These are phyloP conservation scores for Omphaloscelis lunosa DNA, from an alignment of 2,888 invertebrate genomes.

Conservation along the genomic window DNA sequence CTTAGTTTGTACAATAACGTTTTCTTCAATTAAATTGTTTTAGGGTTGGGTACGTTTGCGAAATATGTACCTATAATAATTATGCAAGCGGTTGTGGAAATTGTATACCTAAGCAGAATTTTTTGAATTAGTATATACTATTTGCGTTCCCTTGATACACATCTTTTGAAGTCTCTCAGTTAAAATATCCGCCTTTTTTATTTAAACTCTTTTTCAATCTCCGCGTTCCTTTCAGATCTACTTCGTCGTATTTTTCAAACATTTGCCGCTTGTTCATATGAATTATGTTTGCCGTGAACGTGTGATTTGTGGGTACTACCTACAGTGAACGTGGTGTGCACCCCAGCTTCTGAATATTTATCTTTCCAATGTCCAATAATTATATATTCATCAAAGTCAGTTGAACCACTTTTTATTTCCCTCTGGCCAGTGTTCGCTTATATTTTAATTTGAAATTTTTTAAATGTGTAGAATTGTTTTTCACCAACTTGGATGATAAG, in stretches of 20 bases:
- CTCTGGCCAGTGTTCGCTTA: constrained; percentile 15
- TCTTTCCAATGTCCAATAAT: constrained; percentile 48
- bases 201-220: not conserved
- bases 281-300: constrained; percentile 42
- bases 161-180: not conserved
- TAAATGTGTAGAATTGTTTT: not conserved
- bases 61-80: too few species aligned
- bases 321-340: constrained; percentile 13
- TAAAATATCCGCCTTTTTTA: not conserved
- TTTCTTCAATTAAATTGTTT: not conserved
- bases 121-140: too few species aligned
- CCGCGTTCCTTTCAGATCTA: not conserved
- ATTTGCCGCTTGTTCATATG: constrained; percentile 47
- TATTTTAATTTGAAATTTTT: constrained; percentile 28
- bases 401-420: constrained; percentile 17
- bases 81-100: too few species aligned
- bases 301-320: constrained; percentile 33
- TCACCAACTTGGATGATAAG: not conserved
- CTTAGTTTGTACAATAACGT: too few species aligned
- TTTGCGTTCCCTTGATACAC: not conserved
- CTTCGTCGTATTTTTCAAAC: constrained; percentile 15
- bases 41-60: too few species aligned
- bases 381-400: constrained; percentile 61
- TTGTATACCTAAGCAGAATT: not conserved
- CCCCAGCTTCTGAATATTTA: constrained; percentile 55